Percentiles rank a stretch among this genome's conserved stretches.
Evolutionary conservation across 2,113 vertebrate species (phyloP).

Genomic region (Tichodroma muraria): DNA sequence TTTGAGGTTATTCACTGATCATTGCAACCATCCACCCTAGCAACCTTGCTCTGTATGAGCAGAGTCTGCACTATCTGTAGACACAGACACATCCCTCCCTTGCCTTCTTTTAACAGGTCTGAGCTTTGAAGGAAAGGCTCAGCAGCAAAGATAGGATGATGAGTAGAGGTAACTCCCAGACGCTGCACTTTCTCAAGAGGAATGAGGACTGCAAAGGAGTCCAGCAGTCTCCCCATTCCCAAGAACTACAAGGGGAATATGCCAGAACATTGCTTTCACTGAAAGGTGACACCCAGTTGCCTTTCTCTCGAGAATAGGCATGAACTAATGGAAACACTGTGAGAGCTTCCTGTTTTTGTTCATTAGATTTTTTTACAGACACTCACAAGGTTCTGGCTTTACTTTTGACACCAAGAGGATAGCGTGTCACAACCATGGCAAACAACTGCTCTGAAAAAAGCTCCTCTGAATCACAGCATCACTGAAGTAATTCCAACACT

Average conservation of each 20-base stretch:
- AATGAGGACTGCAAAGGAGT: background rate
- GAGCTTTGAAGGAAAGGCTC: background rate
- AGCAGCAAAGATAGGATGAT: rapidly evolving
- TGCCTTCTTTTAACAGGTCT: background rate
- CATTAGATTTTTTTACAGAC: background rate
- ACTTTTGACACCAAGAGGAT: background rate
- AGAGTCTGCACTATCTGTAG: background rate
- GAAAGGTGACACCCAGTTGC: background rate
- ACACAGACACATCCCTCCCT: background rate
- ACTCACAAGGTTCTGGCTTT: background rate
- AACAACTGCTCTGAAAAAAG: background rate
- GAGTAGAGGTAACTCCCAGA: background rate
- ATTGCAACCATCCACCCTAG: background rate
- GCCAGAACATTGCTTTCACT: background rate
- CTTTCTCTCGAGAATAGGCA: background rate
- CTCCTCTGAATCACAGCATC: background rate
- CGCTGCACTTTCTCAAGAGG: background rate
- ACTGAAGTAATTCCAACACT: background rate
- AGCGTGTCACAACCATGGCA: background rate
- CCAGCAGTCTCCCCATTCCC: background rate
- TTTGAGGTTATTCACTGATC: background rate
- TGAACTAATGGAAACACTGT: background rate
- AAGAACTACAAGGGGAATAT: background rate
- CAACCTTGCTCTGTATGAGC: background rate
- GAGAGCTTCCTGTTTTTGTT: background rate